Evolutionary conservation across 1,140 invertebrate genomes (phyloP).

Genomic region (Colletes latitarsis): DNA sequence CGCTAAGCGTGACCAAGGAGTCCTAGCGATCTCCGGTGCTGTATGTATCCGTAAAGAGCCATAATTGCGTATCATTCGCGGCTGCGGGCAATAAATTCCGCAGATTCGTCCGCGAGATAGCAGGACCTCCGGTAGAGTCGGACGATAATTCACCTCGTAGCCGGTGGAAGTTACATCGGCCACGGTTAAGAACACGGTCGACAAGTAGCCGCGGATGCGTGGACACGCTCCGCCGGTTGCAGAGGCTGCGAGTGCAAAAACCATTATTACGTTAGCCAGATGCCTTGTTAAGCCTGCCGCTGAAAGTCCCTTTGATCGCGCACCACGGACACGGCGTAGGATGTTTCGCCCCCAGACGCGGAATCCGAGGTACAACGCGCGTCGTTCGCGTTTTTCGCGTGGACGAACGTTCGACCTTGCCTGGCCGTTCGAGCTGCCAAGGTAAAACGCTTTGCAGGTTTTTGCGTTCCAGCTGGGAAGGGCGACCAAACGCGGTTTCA

Average conservation of each 20-base stretch:
- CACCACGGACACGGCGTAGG: not conserved
- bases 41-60: conserved; percentile 63
- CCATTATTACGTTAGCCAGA: conserved; percentile 56
- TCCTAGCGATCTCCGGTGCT: conserved; percentile 26
- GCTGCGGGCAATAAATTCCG: conserved; percentile 73
- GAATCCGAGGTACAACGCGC: not conserved
- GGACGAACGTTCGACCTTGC: not conserved
- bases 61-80: conserved; percentile 77
- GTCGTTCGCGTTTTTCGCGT: not conserved
- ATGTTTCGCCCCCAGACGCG: conserved; percentile 2
- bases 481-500: not conserved
- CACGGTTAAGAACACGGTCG: conserved; percentile 70
- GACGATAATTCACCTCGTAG: conserved; percentile 72
- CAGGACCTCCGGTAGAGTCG: conserved; percentile 50
- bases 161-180: conserved; percentile 49
- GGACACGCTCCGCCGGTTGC: conserved; percentile 59
- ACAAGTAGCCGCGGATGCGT: conserved; percentile 71
- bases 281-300: conserved; percentile 45
- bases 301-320: conserved; percentile 21
- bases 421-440: not conserved
- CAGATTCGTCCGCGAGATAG: conserved; percentile 73
- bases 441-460: not conserved
- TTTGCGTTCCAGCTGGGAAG: not conserved
- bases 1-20: conserved; percentile 2
- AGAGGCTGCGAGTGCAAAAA: conserved; percentile 60